A percentile compares a stretch with the other conserved stretches of the same genome.
phyloP scores from a whole-genome alignment of 2,113 vertebrate species.

The Sapayoa aenigma region DNA sequence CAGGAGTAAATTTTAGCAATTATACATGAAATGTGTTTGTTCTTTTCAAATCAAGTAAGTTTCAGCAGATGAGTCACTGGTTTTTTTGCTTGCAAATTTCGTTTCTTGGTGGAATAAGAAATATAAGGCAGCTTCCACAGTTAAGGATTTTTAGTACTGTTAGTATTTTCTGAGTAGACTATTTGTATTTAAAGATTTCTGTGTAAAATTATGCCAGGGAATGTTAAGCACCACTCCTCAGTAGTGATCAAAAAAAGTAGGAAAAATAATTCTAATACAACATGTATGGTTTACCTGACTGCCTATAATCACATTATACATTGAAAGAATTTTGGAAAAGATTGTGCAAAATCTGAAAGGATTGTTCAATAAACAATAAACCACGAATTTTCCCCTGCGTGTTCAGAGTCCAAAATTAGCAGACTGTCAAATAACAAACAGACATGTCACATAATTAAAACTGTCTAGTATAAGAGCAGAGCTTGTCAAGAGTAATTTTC shows the following conservation, averaged over 20 bases:
- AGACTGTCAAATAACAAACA: constrained; percentile 35
- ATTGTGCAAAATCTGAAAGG: background rate
- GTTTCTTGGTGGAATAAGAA: background rate
- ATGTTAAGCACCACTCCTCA: background rate
- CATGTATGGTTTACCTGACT: background rate
- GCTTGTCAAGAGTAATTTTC: background rate
- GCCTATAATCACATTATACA: background rate
- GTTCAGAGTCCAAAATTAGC: background rate
- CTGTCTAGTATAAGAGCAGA: background rate
- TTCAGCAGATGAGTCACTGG: background rate
- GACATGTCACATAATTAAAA: constrained; percentile 31
- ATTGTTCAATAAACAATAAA: background rate
- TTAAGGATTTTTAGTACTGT: background rate
- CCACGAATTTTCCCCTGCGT: background rate
- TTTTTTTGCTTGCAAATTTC: background rate
- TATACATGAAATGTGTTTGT: background rate
- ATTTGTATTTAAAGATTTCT: background rate
- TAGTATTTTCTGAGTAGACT: background rate
- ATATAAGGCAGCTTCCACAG: background rate
- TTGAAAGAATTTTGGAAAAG: background rate
- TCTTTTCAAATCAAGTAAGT: background rate
- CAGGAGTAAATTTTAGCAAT: background rate
- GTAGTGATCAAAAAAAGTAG: background rate
- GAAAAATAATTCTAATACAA: background rate
- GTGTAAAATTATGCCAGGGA: background rate